Evolutionary conservation across 2,113 vertebrate species (phyloP).

Genomic region (Cyprinodon variegatus): DNA sequence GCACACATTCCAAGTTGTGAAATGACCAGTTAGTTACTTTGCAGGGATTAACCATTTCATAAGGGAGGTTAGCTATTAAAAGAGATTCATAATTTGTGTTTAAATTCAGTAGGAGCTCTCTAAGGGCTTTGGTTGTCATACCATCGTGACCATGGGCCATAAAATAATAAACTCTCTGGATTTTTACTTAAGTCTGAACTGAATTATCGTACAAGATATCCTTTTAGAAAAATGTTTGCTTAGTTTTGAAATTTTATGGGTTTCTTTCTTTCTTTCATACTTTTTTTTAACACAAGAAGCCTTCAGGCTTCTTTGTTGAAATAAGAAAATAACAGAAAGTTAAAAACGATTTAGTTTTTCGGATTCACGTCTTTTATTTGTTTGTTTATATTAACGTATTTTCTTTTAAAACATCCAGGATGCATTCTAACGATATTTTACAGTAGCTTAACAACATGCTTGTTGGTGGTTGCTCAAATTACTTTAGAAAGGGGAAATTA

Average conservation of each 20-base stretch:
- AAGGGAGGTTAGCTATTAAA: background rate
- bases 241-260: too few relatives aligned
- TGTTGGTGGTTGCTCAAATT: background rate
- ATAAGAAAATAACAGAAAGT: too few relatives aligned
- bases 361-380: background rate
- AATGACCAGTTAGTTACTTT: background rate
- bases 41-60: background rate
- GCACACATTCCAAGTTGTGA: background rate
- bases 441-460: background rate
- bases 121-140: background rate
- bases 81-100: background rate
- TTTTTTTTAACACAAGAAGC: too few relatives aligned
- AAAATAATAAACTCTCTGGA: background rate
- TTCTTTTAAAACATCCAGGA: background rate
- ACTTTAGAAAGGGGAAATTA: background rate
- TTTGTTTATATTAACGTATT: background rate
- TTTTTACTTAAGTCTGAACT: too few relatives aligned
- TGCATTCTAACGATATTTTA: background rate
- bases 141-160: background rate
- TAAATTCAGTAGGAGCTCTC: background rate
- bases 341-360: too few relatives aligned
- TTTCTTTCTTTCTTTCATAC: too few relatives aligned
- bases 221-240: too few relatives aligned
- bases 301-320: too few relatives aligned
- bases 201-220: too few relatives aligned